These are phyloP conservation scores for Drosophila melanosoma DNA, from an alignment of 2,888 invertebrate genomes.

Conservation along the genomic window DNA sequence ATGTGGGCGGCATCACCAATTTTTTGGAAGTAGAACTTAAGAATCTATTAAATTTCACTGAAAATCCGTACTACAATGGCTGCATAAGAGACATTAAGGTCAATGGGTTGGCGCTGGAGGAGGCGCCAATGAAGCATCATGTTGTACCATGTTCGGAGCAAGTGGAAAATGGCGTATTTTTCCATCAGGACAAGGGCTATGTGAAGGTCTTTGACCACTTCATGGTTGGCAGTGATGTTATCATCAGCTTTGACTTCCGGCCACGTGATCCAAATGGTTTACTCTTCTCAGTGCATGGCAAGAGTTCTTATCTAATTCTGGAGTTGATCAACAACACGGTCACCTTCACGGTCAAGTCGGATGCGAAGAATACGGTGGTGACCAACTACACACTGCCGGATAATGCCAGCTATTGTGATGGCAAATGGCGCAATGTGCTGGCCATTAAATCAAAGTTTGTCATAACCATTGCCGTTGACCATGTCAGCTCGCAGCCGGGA, in stretches of 20 bases:
- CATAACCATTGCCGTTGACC: slow-evolving; percentile 94
- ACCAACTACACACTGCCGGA: slow-evolving; percentile 89
- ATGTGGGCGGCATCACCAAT: slow-evolving; percentile 91
- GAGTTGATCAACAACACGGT: slow-evolving; percentile 95
- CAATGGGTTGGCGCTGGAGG: slow-evolving; percentile 88
- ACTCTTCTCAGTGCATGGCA: slow-evolving; percentile 93
- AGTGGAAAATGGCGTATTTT: slow-evolving; percentile 93
- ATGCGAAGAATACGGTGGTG: slow-evolving; percentile 89
- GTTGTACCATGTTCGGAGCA: slow-evolving; percentile 92
- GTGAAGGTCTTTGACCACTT: slow-evolving; percentile 90
- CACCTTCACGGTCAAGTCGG: slow-evolving; percentile 92
- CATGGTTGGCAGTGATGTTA: slow-evolving; percentile 91
- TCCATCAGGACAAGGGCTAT: slow-evolving; percentile 91
- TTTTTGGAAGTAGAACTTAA: slow-evolving; percentile 85
- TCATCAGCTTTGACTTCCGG: slow-evolving; percentile 93
- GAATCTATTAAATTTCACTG: slow-evolving; percentile 74
- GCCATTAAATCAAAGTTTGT: slow-evolving; percentile 96
- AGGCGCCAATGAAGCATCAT: slow-evolving; percentile 87
- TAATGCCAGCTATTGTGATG: slow-evolving; percentile 93
- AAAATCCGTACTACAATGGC: slow-evolving; percentile 89
- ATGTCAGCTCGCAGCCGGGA: slow-evolving; percentile 90
- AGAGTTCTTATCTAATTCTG: slow-evolving; percentile 91
- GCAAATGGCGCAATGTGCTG: slow-evolving; percentile 95
- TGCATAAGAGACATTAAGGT: slow-evolving; percentile 92
- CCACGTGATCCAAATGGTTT: slow-evolving; percentile 94